These are phyloP conservation scores for Norana najaformis DNA, from an alignment of 2,888 invertebrate genomes.

Conservation along the genomic window DNA sequence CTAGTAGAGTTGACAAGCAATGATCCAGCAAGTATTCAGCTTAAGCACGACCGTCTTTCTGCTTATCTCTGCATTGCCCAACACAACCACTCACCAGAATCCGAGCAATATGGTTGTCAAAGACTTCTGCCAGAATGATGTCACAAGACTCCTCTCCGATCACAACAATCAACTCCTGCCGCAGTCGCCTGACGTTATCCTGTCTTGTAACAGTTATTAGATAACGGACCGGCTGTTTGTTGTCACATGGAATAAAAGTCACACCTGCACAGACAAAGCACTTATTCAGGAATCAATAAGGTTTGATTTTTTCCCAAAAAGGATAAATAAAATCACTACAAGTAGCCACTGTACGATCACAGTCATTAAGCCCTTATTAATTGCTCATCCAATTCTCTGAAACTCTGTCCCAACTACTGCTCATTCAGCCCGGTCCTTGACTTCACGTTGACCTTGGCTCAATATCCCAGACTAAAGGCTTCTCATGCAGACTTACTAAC, in stretches of 20 bases:
- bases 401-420: neutral
- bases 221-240: conserved; percentile 63
- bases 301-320: neutral
- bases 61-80: neutral
- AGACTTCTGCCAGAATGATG: conserved; percentile 67
- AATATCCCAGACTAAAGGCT: too few relatives aligned
- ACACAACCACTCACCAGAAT: conserved; percentile 64
- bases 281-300: neutral
- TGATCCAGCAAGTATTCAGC: too few relatives aligned
- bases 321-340: neutral
- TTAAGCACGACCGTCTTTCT: neutral
- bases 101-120: conserved; percentile 69
- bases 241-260: conserved; percentile 66
- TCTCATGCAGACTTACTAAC: too few relatives aligned
- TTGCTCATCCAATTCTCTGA: neutral
- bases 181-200: conserved; percentile 65
- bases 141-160: conserved; percentile 59
- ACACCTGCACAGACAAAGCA: conserved; percentile 60
- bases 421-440: neutral
- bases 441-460: too few relatives aligned
- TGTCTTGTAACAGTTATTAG: conserved; percentile 68
- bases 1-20: too few relatives aligned
- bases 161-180: conserved; percentile 53
- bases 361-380: neutral
- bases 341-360: neutral